Percentiles rank a stretch among this genome's conserved stretches.
phyloP scores from a whole-genome alignment of 2,797 vertebrate species.

The Intellagama lesueurii region DNA sequence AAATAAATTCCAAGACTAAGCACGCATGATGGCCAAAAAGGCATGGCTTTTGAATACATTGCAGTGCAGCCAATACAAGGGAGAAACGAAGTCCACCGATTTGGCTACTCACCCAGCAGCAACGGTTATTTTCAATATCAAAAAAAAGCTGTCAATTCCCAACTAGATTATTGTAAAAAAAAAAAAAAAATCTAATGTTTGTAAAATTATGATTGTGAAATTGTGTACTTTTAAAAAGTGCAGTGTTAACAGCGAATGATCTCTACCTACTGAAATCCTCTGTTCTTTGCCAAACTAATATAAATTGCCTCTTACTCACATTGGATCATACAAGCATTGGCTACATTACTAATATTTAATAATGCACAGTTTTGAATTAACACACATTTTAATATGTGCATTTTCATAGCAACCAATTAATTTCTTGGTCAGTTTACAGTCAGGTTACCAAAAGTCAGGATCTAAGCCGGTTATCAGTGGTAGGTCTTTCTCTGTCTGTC shows the following conservation, averaged over 20 bases:
- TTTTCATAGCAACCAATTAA: neutral
- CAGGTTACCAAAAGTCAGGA: neutral
- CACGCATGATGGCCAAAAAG: neutral
- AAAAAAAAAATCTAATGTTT: neutral
- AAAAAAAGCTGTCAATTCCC: neutral
- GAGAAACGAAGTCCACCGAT: no score
- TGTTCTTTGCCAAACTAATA: neutral
- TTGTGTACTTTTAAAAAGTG: neutral
- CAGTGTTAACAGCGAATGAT: neutral
- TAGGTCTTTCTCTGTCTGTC: neutral
- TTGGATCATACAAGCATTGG: neutral
- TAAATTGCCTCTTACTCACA: neutral
- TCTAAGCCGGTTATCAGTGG: neutral
- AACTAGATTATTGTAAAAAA: neutral
- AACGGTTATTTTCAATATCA: neutral
- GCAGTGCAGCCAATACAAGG: neutral
- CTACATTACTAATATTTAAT: neutral
- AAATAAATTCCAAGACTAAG: neutral
- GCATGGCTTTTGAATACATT: neutral
- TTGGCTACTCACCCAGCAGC: neutral
- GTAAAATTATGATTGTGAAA: neutral
- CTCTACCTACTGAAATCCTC: neutral
- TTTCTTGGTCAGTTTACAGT: neutral
- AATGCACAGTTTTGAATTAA: neutral
- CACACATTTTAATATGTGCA: neutral